Evolutionary conservation across 2,113 vertebrate species (phyloP).

Genomic region (Coregonus clupeaformis): DNA sequence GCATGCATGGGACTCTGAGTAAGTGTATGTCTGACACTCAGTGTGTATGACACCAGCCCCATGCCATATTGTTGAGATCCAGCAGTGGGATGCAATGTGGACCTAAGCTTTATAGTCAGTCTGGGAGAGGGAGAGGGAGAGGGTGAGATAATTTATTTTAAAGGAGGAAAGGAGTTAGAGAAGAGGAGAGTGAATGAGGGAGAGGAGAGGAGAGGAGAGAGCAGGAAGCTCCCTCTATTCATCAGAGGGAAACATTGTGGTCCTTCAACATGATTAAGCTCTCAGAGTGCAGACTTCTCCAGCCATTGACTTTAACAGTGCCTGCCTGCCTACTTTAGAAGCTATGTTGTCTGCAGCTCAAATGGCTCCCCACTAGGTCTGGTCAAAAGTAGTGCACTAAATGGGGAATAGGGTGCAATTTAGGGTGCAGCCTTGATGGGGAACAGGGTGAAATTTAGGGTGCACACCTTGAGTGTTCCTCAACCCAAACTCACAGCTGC

Average conservation of each 20-base stretch:
- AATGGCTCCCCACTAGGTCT: too few species aligned
- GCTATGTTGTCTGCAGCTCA: too few species aligned
- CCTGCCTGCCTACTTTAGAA: neutral
- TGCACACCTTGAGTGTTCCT: too few species aligned
- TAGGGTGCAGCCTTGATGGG: too few species aligned
- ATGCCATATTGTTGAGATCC: neutral
- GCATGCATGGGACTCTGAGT: too few species aligned
- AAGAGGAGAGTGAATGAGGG: neutral
- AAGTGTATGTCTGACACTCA: too few species aligned
- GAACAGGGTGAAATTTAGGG: too few species aligned
- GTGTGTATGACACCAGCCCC: neutral
- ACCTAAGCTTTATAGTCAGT: slow-evolving; percentile 12
- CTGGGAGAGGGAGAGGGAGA: neutral
- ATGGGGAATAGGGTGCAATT: too few species aligned
- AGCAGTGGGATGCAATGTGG: slow-evolving; percentile 40
- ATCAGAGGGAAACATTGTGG: slow-evolving; percentile 4
- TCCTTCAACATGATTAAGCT: slow-evolving; percentile 14
- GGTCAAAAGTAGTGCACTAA: too few species aligned
- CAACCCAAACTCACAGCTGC: too few species aligned
- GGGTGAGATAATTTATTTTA: neutral
- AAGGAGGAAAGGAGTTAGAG: neutral
- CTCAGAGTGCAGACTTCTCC: slow-evolving; percentile 10
- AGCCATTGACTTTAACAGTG: neutral
- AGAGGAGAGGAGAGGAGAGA: neutral
- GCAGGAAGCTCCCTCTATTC: neutral